A percentile compares a stretch with the other conserved stretches of the same genome.
Evolutionary conservation across 2,113 vertebrate genomes (phyloP).

Genomic region (Mustela lutreola): DNA sequence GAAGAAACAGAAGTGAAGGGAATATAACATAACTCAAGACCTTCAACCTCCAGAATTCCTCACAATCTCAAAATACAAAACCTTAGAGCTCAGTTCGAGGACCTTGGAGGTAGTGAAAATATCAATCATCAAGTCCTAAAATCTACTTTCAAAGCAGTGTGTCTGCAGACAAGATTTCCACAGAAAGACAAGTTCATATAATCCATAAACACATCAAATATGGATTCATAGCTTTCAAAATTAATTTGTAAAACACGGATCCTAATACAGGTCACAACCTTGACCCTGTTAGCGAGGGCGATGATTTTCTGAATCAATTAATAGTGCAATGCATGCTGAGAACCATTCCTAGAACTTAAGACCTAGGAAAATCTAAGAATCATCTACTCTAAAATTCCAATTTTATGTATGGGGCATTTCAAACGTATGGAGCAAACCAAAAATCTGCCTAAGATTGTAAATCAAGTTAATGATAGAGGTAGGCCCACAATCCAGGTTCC

Average conservation of each 20-base stretch:
- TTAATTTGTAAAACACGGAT: neutral
- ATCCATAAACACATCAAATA: neutral
- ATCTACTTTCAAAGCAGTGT: neutral
- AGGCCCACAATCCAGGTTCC: neutral
- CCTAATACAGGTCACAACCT: neutral
- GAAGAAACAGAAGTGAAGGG: neutral
- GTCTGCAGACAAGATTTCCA: neutral
- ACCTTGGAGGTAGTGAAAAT: neutral
- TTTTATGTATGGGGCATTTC: neutral
- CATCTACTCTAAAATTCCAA: neutral
- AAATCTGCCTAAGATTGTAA: neutral
- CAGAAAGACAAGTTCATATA: neutral
- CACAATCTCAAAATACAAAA: neutral
- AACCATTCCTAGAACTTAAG: neutral
- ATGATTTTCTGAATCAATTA: neutral
- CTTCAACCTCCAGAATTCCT: slow-evolving; percentile 22
- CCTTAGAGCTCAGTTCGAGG: neutral
- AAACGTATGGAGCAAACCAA: neutral
- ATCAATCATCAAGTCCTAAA: neutral
- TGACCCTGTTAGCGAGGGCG: neutral
- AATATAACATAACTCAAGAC: neutral
- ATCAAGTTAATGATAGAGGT: neutral
- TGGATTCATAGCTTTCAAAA: neutral
- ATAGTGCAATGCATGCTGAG: neutral
- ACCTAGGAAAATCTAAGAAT: neutral